These are phyloP conservation scores for Macrosiphum euphorbiae DNA, from an alignment of 2,888 invertebrate species.

Conservation along the genomic window DNA sequence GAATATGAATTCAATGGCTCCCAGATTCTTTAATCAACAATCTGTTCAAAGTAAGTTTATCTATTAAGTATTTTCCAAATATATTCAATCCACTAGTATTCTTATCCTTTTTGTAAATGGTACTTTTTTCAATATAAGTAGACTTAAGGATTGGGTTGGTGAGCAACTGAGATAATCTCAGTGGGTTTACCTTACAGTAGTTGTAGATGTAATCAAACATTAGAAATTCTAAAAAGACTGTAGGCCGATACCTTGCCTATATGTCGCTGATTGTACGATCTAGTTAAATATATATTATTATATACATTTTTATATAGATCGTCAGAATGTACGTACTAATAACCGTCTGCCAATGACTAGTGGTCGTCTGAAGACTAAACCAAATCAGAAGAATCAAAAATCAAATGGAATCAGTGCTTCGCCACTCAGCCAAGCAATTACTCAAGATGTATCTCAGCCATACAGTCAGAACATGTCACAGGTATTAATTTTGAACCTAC, in stretches of 20 bases:
- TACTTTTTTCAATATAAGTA: not conserved
- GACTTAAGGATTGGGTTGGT: no score
- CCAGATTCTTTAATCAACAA: slow-evolving; percentile 80
- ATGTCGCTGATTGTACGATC: not conserved
- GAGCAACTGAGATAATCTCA: no score
- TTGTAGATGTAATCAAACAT: no score
- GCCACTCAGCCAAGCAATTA: slow-evolving; percentile 70
- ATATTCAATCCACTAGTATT: not conserved
- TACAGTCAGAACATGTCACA: slow-evolving; percentile 74
- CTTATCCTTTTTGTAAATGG: not conserved
- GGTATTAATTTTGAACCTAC: slow-evolving; percentile 65
- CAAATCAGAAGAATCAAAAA: slow-evolving; percentile 66
- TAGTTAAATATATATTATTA: not conserved
- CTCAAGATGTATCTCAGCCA: slow-evolving; percentile 83
- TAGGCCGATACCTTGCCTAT: no score
- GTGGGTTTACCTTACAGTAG: no score
- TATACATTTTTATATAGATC: slow-evolving; percentile 31
- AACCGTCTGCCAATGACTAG: slow-evolving; percentile 63
- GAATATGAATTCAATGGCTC: slow-evolving; percentile 86
- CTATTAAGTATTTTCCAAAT: not conserved
- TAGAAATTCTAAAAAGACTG: no score
- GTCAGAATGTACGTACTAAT: slow-evolving; percentile 55
- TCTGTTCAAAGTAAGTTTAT: slow-evolving; percentile 65
- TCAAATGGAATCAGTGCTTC: slow-evolving; percentile 68
- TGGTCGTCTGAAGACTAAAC: slow-evolving; percentile 66